Percentiles rank a stretch among this genome's conserved stretches.
Conservation (phyloP, 2,888 invertebrate species). For the Pammene fasciana region DNA sequence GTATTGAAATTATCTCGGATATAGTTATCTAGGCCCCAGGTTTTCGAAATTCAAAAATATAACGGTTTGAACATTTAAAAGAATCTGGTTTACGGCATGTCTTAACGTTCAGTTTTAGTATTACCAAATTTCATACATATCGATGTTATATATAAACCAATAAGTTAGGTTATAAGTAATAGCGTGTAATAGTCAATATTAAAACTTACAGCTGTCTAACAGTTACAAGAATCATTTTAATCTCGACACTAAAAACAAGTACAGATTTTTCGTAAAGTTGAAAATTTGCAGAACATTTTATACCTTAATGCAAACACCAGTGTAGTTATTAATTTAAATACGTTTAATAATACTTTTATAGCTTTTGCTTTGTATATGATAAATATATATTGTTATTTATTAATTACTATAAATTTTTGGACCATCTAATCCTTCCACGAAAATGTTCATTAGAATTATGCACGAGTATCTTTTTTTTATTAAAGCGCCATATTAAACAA, state of each 20-base stretch:
- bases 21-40: constrained; percentile 67
- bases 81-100: constrained; percentile 53
- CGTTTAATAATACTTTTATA: constrained; percentile 28
- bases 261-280: constrained; percentile 45
- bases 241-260: constrained; percentile 14
- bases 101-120: constrained; percentile 72
- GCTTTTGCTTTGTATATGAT: constrained; percentile 27
- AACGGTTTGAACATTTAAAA: constrained; percentile 54
- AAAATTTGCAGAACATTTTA: constrained; percentile 42
- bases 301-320: constrained; percentile 43
- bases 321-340: constrained; percentile 49
- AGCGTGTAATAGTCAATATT: constrained; percentile 78
- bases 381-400: constrained; percentile 55
- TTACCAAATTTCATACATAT: constrained; percentile 81
- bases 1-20: constrained; percentile 60
- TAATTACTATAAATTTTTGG: constrained; percentile 42
- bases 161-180: constrained; percentile 65
- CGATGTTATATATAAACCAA: constrained; percentile 78
- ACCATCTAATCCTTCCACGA: constrained; percentile 2
- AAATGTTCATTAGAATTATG: too few relatives aligned
- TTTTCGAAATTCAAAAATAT: constrained; percentile 51
- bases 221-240: constrained; percentile 57
- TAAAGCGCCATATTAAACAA: neutral
- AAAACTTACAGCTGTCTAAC: constrained; percentile 75
- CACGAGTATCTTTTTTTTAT: neutral